Percentiles rank a stretch among this genome's conserved stretches.
Evolutionary conservation across 2,797 vertebrate genomes (phyloP).

Genomic region (Typhlichthys eigenmanni): DNA sequence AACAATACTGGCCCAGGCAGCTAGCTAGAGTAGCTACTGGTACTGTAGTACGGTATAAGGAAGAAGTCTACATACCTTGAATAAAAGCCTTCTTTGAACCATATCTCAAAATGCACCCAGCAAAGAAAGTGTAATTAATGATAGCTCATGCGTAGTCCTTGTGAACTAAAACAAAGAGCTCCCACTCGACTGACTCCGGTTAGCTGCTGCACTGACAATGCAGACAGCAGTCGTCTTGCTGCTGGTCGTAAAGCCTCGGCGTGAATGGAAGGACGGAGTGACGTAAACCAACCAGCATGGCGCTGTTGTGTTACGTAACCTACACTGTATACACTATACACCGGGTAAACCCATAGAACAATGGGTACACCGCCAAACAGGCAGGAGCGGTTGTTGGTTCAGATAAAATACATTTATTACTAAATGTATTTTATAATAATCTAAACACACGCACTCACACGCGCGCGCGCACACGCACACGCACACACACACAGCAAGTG

Average conservation of each 20-base stretch:
- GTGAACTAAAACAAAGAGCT: neutral
- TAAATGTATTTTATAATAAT: neutral
- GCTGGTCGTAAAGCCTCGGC: too few species aligned
- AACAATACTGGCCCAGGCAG: too few species aligned
- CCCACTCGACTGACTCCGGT: neutral
- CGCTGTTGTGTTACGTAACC: conserved; percentile 18
- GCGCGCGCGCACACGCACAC: too few species aligned
- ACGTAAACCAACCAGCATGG: neutral
- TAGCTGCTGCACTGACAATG: neutral
- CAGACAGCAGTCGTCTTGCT: neutral
- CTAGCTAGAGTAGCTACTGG: conserved; percentile 27
- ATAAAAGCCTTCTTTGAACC: conserved; percentile 44
- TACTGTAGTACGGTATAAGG: neutral
- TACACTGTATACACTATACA: too few species aligned
- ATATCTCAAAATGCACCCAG: conserved; percentile 41
- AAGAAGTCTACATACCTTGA: conserved; percentile 48
- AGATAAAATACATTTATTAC: neutral
- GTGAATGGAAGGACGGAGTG: neutral
- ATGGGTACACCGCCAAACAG: neutral
- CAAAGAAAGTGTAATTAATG: conserved; percentile 4
- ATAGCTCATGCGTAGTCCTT: neutral
- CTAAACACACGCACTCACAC: too few species aligned
- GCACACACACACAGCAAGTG: too few species aligned
- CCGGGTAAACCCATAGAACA: too few species aligned
- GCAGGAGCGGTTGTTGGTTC: conserved; percentile 29